A percentile compares a stretch with the other conserved stretches of the same genome.
Conservation (phyloP, 1,140 invertebrate genomes). For the Solen grandis region DNA sequence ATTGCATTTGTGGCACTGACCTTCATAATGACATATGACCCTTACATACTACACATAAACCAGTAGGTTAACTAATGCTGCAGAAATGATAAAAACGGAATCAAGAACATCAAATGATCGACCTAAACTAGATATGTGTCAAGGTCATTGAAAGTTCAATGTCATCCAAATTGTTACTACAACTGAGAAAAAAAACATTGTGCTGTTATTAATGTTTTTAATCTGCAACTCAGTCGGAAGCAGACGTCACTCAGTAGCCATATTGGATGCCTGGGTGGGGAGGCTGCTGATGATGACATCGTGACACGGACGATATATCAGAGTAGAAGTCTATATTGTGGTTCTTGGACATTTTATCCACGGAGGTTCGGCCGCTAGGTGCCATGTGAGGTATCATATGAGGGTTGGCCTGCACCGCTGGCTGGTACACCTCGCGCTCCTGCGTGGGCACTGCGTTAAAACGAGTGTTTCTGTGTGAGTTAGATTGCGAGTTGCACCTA, state of each 20-base stretch:
- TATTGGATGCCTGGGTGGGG: slow-evolving; percentile 41
- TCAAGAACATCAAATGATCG: too few relatives aligned
- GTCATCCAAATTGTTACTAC: too few relatives aligned
- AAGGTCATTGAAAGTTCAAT: too few relatives aligned
- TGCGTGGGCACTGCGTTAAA: slow-evolving; percentile 73
- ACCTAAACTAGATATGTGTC: too few relatives aligned
- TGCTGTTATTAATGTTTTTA: too few relatives aligned
- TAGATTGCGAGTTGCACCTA: slow-evolving; percentile 44
- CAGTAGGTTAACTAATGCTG: too few relatives aligned
- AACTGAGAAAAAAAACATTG: too few relatives aligned
- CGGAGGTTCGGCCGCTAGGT: slow-evolving; percentile 50
- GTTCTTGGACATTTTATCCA: slow-evolving; percentile 64
- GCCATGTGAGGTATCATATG: slow-evolving; percentile 61
- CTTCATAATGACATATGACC: too few relatives aligned
- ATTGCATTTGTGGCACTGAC: too few relatives aligned
- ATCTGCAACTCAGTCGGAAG: too few relatives aligned
- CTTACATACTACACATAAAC: too few relatives aligned
- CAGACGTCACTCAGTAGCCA: slow-evolving; percentile 46
- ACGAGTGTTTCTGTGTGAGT: slow-evolving; percentile 59
- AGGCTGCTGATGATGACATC: slow-evolving; percentile 65
- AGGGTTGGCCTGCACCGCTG: slow-evolving; percentile 46
- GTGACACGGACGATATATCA: slow-evolving; percentile 77
- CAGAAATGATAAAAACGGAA: too few relatives aligned
- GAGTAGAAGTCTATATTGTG: slow-evolving; percentile 74
- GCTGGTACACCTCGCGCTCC: slow-evolving; percentile 66